phyloP scores from a whole-genome alignment of 1,140 invertebrate genomes.

The Agrilus planipennis region DNA sequence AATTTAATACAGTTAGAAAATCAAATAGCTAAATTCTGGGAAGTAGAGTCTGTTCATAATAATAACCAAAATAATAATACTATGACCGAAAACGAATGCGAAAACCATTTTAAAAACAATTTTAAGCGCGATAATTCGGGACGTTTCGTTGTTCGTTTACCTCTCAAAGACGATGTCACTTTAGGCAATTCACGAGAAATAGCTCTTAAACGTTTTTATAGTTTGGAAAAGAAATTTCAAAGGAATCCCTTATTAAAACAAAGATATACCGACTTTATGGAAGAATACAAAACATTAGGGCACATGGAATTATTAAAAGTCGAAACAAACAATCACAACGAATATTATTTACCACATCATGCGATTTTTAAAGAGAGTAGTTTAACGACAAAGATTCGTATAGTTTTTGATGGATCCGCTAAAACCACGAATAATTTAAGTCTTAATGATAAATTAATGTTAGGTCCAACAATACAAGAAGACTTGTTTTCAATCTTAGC shows the following conservation, averaged over 20 bases:
- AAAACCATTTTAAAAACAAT: neutral
- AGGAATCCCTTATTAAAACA: slow-evolving; percentile 13
- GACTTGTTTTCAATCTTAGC: slow-evolving; percentile 27
- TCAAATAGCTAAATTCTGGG: neutral
- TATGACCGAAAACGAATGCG: no score
- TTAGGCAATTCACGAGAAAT: slow-evolving; percentile 21
- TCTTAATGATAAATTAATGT: slow-evolving; percentile 24
- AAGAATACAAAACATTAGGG: slow-evolving; percentile 25
- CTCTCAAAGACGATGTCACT: slow-evolving; percentile 10
- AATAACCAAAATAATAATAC: no score
- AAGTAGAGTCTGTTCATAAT: no score
- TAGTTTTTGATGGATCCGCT: slow-evolving; percentile 30
- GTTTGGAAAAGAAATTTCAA: slow-evolving; percentile 22
- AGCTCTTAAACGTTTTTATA: slow-evolving; percentile 21
- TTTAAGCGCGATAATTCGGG: slow-evolving; percentile 2
- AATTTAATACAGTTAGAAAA: neutral
- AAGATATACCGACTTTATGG: slow-evolving; percentile 16
- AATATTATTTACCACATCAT: slow-evolving; percentile 24
- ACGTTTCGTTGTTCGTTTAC: slow-evolving; percentile 13
- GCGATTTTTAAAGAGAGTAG: slow-evolving; percentile 24
- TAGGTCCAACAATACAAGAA: slow-evolving; percentile 28
- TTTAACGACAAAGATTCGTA: slow-evolving; percentile 23
- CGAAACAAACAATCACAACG: neutral
- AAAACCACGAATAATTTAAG: slow-evolving; percentile 17
- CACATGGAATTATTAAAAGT: slow-evolving; percentile 24